phyloP scores from a whole-genome alignment of 2,113 vertebrate genomes.

The Phyllostomus discolor region DNA sequence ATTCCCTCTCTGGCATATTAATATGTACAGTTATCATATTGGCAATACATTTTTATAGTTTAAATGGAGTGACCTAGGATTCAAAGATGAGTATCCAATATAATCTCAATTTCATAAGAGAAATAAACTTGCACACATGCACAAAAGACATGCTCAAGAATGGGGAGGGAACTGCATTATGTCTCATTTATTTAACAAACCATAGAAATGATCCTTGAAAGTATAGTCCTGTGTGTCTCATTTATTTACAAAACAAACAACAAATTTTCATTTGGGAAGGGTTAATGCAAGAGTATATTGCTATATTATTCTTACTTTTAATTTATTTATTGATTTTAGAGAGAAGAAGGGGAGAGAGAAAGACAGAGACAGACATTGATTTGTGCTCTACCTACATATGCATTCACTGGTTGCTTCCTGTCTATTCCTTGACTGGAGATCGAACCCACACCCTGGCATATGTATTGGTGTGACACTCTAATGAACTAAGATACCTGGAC shows the following conservation, averaged over 20 bases:
- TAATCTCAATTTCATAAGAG: background rate
- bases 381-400: too few species aligned
- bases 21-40: background rate
- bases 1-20: conserved; percentile 15
- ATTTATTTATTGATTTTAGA: background rate
- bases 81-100: conserved; percentile 10
- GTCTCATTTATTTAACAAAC: background rate
- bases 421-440: too few species aligned
- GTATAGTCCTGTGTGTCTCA: too few species aligned
- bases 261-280: background rate
- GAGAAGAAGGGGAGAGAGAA: too few species aligned
- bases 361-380: too few species aligned
- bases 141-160: background rate
- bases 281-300: background rate
- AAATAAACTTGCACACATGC: background rate
- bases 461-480: too few species aligned
- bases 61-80: background rate
- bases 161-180: background rate
- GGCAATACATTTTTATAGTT: background rate
- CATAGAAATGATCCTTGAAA: too few species aligned
- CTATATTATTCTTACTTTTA: background rate
- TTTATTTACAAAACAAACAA: background rate
- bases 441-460: too few species aligned
- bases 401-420: too few species aligned
- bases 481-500: too few species aligned